Evolutionary conservation across 2,797 vertebrate species (phyloP), one percentile per base, ranked within the genome.

Genomic region (Acropternis orthonyx): DNA sequence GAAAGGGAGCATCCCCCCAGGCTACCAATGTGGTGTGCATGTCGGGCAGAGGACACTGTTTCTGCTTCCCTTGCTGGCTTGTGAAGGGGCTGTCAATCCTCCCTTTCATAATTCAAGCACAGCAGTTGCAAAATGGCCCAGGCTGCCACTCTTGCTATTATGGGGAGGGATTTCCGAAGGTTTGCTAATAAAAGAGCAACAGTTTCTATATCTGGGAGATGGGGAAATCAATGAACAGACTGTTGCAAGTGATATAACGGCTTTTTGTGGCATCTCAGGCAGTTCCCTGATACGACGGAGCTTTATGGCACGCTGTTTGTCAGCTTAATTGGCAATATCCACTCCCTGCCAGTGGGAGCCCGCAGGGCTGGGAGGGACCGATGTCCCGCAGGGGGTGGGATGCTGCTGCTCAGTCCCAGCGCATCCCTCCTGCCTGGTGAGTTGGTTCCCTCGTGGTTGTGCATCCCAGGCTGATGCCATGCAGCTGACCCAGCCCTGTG

Each of bases 211-310:
- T 36, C 89, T 76, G 85, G 74, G 83, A 92, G 76, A 77, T 94
- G 92, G 77, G 55, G 96, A 96, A 96, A 95, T 93, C 94, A 34
- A 92, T 88, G 82, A 83, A 52, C 12, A 3, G 83, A 27, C 85
- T 88, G 89, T 94, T 61, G 93, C 92, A 87, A 86, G 88, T 22
- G 80, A 63, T 15, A 41, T 7, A 95, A 91, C 85, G 37, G 79
- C 74, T 95, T 81, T 85, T 71, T 81, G 93, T 71, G 94, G 95
- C 83, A 54, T 92, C 66, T 56, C 23, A 0, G 78, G 71, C 89
- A 41, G 52, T 51, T 94, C 67, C 66, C 68, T 54, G 12, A 28
- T 27, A 3, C 1, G 85, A 67, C 18, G 85, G 88, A 91, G 67
- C 46, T 79, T 84, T 49, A 24, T 30, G 71, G 48, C 43, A 15